phyloP scores from a whole-genome alignment of 2,113 vertebrate genomes.

The Rhinichthys klamathensis region DNA sequence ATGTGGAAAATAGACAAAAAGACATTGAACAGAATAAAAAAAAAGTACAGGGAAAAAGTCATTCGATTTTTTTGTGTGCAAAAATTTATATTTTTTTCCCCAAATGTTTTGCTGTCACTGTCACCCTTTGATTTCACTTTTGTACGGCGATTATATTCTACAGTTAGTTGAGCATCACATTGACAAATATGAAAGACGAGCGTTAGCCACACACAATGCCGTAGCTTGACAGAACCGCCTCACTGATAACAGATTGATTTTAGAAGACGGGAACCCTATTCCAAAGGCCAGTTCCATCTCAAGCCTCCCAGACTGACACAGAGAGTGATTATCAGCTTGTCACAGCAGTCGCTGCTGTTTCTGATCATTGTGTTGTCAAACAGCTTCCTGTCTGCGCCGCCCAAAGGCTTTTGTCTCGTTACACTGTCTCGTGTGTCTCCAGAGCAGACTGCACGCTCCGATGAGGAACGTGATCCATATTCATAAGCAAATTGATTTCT shows the following conservation, averaged over 20 bases:
- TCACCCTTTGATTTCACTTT: background rate
- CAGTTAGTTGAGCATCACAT: background rate
- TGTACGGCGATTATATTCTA: background rate
- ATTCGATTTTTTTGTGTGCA: too few relatives aligned
- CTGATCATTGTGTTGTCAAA: conserved; percentile 11
- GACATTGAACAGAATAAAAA: too few relatives aligned
- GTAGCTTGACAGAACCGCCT: background rate
- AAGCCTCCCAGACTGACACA: background rate
- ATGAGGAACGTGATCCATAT: conserved; percentile 66
- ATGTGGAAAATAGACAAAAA: too few relatives aligned
- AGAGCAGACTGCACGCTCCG: conserved; percentile 25
- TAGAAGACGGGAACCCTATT: background rate
- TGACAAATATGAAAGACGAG: conserved; percentile 1
- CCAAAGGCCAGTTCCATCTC: background rate
- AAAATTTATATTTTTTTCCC: background rate
- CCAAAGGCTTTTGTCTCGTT: conserved; percentile 8
- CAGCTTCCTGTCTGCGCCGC: background rate
- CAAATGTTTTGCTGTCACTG: background rate
- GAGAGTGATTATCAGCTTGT: conserved; percentile 14
- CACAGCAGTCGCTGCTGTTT: background rate
- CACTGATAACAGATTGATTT: conserved; percentile 17
- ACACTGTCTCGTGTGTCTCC: background rate
- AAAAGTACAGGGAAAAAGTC: too few relatives aligned
- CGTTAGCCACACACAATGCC: background rate
- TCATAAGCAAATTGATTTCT: conserved; percentile 76